Base-by-base conservation (phyloP, 2,888 invertebrate species). In the Chymomyza fuscimana region DNA sequence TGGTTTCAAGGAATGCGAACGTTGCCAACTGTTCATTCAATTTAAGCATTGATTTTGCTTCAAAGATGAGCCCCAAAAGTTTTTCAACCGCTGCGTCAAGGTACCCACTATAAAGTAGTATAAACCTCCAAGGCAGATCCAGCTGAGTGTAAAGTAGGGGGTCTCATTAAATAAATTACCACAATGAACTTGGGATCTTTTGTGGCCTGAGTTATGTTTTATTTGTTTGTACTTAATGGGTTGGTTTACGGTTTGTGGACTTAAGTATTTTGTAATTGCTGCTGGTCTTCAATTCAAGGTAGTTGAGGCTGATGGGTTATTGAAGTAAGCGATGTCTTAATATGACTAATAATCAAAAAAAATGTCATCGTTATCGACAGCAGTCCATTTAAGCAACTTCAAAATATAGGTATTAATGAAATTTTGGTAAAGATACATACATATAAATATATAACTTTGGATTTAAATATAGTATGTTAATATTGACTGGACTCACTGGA, bases 151-250 rank as follows among this genome's bases (percentile, higher is more conserved):
- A 10, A 46, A 10, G 40, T 4, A 12, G 40, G 56, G 66, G 61
- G 67, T 60, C 65, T 63, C 69, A 74, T 69, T 64, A 46, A 9
- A 25, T 61, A 63, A 60, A 64, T 67, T 72, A 61, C 51, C 72
- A 64, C 52, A 65, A 65, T 74, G 74, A 74, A 76, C 76, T 74
- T 74, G 74, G 67, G 72, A 10, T 46, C 40, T 46, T 46, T 46
- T 12, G 40, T 10, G 40, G 40, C 4, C 12, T 46, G 40, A 46
- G 40, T 46, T 46, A 46, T 46, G 40, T 12, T 46, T 46, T 46
- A 12, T 46, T 46, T 46, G 40, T 12, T 12, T 12, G 40, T 12
- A 46, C 12, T 12, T 46, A 46, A 46, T 46, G 40, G 12, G 40
- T 12, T 46, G 40, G 1, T 46, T 46, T 46, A 46, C 40, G 40